Conservation (phyloP, 2,888 invertebrate species). For the Leptopilina syphax region DNA sequence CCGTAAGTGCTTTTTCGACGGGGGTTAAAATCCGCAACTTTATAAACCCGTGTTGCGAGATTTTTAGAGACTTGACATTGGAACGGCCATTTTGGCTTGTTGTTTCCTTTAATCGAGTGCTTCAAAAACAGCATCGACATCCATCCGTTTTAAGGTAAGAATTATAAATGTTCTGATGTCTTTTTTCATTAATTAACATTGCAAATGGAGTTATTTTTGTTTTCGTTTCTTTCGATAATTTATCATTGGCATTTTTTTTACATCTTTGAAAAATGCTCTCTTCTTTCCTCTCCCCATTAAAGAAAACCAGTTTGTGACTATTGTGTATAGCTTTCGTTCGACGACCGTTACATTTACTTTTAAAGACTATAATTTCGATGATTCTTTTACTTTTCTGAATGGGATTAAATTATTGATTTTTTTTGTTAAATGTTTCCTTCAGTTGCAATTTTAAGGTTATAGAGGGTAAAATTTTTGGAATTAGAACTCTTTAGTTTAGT, state of each 20-base stretch:
- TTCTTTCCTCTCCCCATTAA: not conserved
- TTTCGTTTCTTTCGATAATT: not conserved
- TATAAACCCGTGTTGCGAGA: conserved; percentile 23
- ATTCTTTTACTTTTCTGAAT: too few species aligned
- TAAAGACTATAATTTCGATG: not conserved
- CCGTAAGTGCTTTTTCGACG: conserved; percentile 15
- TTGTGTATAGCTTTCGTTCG: not conserved
- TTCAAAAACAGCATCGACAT: conserved; percentile 70
- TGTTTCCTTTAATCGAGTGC: conserved; percentile 71
- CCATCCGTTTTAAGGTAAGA: conserved; percentile 73
- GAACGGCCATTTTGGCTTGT: conserved; percentile 78
- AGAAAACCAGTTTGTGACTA: conserved; percentile 2
- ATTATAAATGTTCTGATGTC: conserved; percentile 34
- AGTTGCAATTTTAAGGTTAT: not conserved
- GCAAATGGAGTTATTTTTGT: not conserved
- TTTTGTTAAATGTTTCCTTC: not conserved
- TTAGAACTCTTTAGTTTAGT: too few species aligned
- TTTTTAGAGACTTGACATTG: conserved; percentile 69
- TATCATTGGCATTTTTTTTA: not conserved
- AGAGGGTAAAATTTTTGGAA: not conserved
- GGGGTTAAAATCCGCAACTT: conserved; percentile 6
- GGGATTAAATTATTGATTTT: not conserved
- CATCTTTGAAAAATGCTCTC: not conserved
- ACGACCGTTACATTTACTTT: conserved; percentile 18
- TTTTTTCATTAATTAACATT: not conserved